Evolutionary conservation across 2,888 invertebrate genomes (phyloP).

Genomic region (Brachynemurus nebulosus): DNA sequence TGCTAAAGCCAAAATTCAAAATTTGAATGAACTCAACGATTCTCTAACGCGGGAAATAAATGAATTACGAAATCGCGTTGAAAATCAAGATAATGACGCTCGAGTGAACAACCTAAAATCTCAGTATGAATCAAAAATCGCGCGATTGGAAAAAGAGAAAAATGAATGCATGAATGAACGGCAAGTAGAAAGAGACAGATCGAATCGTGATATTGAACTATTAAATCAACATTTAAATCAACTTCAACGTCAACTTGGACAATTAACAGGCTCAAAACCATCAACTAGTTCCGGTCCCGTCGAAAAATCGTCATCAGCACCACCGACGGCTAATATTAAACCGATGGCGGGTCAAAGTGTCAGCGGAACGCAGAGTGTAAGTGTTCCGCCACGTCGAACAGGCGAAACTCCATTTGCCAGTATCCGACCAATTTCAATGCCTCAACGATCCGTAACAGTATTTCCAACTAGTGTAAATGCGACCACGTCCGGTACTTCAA

Average conservation of each 20-base stretch:
- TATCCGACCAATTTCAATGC: constrained; percentile 78
- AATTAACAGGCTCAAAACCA: constrained; percentile 51
- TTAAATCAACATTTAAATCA: constrained; percentile 54
- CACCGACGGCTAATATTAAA: constrained; percentile 83
- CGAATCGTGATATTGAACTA: constrained; percentile 50
- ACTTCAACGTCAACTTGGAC: constrained; percentile 48
- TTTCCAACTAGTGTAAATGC: constrained; percentile 56
- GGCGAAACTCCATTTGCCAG: constrained; percentile 81
- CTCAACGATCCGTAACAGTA: constrained; percentile 50
- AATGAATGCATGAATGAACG: constrained; percentile 46
- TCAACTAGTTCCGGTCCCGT: constrained; percentile 50
- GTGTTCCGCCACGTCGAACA: constrained; percentile 53
- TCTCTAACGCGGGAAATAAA: constrained; percentile 40
- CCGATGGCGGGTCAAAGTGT: constrained; percentile 72
- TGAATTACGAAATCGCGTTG: constrained; percentile 6
- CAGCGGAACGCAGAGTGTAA: constrained; percentile 38
- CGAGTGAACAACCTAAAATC: constrained; percentile 39
- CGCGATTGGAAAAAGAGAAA: constrained; percentile 59
- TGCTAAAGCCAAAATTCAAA: constrained; percentile 59
- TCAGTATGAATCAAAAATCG: constrained; percentile 53
- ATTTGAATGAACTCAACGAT: constrained; percentile 55
- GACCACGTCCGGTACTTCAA: constrained; percentile 20
- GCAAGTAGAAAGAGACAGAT: constrained; percentile 33
- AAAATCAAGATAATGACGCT: constrained; percentile 6
- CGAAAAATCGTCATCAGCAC: constrained; percentile 38